Evolutionary conservation across 2,888 invertebrate genomes (phyloP), one percentile per base, ranked within the genome.

Genomic region (Idaea straminata): DNA sequence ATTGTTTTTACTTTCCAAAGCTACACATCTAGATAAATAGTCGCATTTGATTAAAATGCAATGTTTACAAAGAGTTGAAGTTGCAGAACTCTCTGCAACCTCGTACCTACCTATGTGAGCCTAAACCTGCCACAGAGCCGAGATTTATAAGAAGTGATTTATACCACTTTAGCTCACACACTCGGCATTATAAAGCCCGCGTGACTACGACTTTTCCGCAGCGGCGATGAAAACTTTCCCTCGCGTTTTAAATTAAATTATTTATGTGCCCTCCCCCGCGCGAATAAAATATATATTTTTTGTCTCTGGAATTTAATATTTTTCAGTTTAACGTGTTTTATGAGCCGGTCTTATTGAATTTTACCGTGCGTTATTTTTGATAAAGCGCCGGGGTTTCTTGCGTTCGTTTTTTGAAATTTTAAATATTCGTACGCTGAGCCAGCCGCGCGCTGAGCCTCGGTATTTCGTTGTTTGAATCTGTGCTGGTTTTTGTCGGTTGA

Each of bases 221-320:
- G 35, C 13, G 64, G 61, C 63, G 69, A 69, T 68, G 74, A 68
- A 25, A 80, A 81, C 73, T 77, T 80, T 80, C 71, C 68, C 67
- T 15, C 74, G 72, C 76, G 77, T 73, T 78, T 79, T 76, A 85
- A 87, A 87, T 87, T 82, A 85, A 84, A 86, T 85, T 85, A 87
- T 87, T 85, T 83, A 85, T 80, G 79, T 79, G 74, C 75, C 78
- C 80, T 78, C 75, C 74, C 73, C 77, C 70, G 73, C 69, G 73
- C 77, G 79, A 80, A 83, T 81, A 81, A 81, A 83, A 84, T 83
- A 81, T 83, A 76, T 75, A 74, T 83, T 84, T 84, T 87, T 87
- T 87, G 83, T 88, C 84, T 84, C 78, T 78, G 87, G 87, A 89
- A 89, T 90, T 88, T 89, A 86, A 90, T 89, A 89, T 88, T 88